A percentile compares a stretch with the other conserved stretches of the same genome.
These are phyloP conservation scores for Embiotoca jacksoni DNA, from an alignment of 2,113 vertebrate genomes.

Conservation along the genomic window DNA sequence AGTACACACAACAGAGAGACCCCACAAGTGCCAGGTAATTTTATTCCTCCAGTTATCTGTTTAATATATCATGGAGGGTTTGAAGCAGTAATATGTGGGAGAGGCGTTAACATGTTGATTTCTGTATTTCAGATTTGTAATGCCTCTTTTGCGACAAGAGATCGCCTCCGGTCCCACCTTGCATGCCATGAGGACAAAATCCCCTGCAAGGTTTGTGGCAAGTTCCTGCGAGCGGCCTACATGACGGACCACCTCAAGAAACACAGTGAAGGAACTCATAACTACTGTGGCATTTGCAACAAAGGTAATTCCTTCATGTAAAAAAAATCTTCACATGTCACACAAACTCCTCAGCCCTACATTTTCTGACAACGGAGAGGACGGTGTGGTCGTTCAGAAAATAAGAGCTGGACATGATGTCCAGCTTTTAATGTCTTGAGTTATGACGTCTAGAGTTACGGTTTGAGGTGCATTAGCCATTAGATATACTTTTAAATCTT, in stretches of 20 bases:
- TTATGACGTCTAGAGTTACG: too few relatives aligned
- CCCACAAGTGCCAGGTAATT: conserved; percentile 99
- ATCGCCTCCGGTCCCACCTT: conserved; percentile 97
- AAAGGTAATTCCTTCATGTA: conserved; percentile 88
- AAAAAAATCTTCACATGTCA: not conserved
- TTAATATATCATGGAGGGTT: not conserved
- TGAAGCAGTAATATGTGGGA: not conserved
- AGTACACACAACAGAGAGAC: conserved; percentile 99
- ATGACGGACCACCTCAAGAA: conserved; percentile 99
- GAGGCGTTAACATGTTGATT: not conserved
- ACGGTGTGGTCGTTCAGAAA: too few relatives aligned
- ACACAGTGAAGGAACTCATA: conserved; percentile 98
- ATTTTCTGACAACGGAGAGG: too few relatives aligned
- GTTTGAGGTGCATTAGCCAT: too few relatives aligned
- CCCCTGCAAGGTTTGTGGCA: conserved; percentile 98
- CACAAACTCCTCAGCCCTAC: not conserved
- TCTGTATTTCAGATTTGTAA: conserved; percentile 93
- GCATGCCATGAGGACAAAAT: conserved; percentile 99
- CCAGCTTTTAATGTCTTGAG: too few relatives aligned
- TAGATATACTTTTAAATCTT: too few relatives aligned
- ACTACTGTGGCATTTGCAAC: conserved; percentile 99
- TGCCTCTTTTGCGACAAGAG: conserved; percentile 97
- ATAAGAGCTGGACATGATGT: too few relatives aligned
- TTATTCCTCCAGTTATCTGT: not conserved
- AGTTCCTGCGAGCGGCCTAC: conserved; percentile 96